Percentiles rank a stretch among this genome's conserved stretches.
These are phyloP conservation scores for Alloscopus bannaensis DNA, from an alignment of 2,888 invertebrate species.

Conservation along the genomic window DNA sequence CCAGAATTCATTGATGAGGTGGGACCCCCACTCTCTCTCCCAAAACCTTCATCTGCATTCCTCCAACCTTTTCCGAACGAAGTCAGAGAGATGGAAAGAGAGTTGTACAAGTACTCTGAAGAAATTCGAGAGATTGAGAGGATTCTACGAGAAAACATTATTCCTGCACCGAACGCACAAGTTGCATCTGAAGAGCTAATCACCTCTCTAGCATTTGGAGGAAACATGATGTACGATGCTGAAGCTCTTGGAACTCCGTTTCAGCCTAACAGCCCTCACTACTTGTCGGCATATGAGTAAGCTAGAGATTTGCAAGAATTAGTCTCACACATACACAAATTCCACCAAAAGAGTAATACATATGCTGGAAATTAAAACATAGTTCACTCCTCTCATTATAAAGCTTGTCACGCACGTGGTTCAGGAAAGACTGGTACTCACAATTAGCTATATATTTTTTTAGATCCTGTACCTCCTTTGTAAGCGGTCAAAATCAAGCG, in stretches of 20 bases:
- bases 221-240: slow-evolving; percentile 33
- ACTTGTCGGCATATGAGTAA: slow-evolving; percentile 26
- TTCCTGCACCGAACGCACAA: not conserved
- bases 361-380: too few relatives aligned
- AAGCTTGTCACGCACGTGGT: too few relatives aligned
- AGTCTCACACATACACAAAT: too few relatives aligned
- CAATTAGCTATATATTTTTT: not conserved
- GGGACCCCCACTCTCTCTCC: not conserved
- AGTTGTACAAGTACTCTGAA: slow-evolving; percentile 24
- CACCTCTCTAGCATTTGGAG: not conserved
- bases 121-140: slow-evolving; percentile 34
- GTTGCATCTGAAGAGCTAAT: not conserved
- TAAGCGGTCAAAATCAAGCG: slow-evolving; percentile 6
- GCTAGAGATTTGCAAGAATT: too few relatives aligned
- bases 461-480: slow-evolving; percentile 39
- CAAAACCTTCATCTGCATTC: not conserved
- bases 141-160: slow-evolving; percentile 29
- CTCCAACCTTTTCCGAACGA: not conserved
- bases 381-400: too few relatives aligned
- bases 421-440: too few relatives aligned
- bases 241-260: slow-evolving; percentile 19
- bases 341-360: too few relatives aligned
- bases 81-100: not conserved
- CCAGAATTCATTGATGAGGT: slow-evolving; percentile 17
- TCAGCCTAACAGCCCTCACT: slow-evolving; percentile 3